phyloP scores from a whole-genome alignment of 2,888 invertebrate species.

The Stegana nigrithorax region DNA sequence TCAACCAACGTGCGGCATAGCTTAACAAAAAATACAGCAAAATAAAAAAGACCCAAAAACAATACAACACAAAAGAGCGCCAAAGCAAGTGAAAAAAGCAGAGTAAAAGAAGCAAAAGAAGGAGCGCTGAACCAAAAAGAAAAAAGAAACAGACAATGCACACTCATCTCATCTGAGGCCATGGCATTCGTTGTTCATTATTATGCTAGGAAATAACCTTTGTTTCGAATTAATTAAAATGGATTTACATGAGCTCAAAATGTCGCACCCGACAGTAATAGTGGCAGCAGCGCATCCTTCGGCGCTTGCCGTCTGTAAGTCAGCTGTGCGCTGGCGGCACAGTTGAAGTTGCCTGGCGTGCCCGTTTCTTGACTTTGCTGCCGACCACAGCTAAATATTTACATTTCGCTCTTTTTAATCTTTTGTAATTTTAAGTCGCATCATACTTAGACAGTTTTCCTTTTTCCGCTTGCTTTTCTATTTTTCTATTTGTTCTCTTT shows the following conservation, averaged over 20 bases:
- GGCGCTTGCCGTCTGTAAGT: conserved; percentile 2
- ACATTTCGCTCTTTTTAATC: conserved; percentile 59
- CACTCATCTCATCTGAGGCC: background rate
- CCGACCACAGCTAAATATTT: conserved; percentile 56
- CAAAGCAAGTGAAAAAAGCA: background rate
- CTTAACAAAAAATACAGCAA: background rate
- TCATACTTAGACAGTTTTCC: conserved; percentile 29
- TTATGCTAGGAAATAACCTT: conserved; percentile 56
- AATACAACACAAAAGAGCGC: background rate
- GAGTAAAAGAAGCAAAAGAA: background rate
- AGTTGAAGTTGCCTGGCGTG: conserved; percentile 9
- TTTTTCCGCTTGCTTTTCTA: background rate
- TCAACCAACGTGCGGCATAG: background rate
- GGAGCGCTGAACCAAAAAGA: too few species aligned
- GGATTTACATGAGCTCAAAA: conserved; percentile 62
- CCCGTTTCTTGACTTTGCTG: conserved; percentile 15
- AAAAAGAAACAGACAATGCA: too few species aligned
- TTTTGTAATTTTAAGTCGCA: conserved; percentile 62
- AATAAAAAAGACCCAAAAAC: background rate
- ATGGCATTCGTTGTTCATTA: conserved; percentile 46
- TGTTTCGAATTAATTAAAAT: conserved; percentile 64
- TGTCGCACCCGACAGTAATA: conserved; percentile 38
- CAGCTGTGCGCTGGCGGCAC: conserved; percentile 8
- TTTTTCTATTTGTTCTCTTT: background rate
- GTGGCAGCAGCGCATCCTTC: background rate